Base-by-base conservation (phyloP, 2,888 invertebrate genomes). In the Molanna angustata region DNA sequence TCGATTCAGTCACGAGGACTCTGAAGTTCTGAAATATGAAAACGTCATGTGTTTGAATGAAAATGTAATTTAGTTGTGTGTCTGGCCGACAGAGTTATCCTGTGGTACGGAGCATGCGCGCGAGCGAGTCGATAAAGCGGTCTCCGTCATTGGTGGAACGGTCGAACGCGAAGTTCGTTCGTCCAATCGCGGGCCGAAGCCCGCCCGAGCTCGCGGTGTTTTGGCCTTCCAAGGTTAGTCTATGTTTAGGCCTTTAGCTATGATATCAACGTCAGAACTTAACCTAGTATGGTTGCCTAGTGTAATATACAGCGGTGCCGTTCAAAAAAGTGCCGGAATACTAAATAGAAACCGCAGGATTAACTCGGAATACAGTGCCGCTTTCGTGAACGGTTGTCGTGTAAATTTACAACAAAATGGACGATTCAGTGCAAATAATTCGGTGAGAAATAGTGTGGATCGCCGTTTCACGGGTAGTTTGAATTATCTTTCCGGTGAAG, bases 251-350 rank as follows among this genome's bases (percentile, higher is more conserved):
- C 51, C 55, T 55, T 55, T 55, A 55, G 55, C 58, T 58, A 58
- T 58, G 58, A 56, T 58, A 56, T 55, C 58, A 52, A 56, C 58
- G 56, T 53, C 58, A 54, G 56, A 58, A 54, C 56, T 58, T 44
- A 58, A 58, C 58, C 56, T 58, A 51, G 58, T 58, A 51, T 58
- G 58, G 58, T 52, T 58, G 58, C 58, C 58, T 56, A 56, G 58
- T 54, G 58, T 58, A 33, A 50, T 58, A 53, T 57, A 57, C 45
- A 51, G 51, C 55, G 55, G 55, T 55, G 55, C 51, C 51, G 55
- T 55, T 51, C 55, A 55, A 46, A 55, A 55, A 37, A 55, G 55
- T 55, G 55, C 42, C 47, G 55, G 55, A 51, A 55, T 55, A 55
- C 51, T 51, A 40, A 51, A 48, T 48, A 39, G 55, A 48, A 55